phyloP scores from a whole-genome alignment of 2,113 vertebrate species.

The Xiphophorus couchianus region DNA sequence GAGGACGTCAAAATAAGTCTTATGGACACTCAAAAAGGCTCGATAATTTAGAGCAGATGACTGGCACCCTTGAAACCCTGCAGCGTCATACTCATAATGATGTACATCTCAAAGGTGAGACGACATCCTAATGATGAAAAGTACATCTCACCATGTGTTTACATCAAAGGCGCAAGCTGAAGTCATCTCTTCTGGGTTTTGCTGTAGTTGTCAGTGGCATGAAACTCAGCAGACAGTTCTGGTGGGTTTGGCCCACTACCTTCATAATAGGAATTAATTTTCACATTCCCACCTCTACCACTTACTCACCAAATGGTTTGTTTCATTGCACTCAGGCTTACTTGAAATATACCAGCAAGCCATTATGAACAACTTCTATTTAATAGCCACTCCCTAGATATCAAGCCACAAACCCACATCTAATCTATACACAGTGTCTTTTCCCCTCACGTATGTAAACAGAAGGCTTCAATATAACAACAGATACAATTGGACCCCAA shows the following conservation, averaged over 20 bases:
- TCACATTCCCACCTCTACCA: neutral
- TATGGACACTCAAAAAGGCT: slow-evolving; percentile 18
- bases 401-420: slow-evolving; percentile 47
- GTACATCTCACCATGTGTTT: slow-evolving; percentile 25
- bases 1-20: slow-evolving; percentile 12
- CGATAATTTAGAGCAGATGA: slow-evolving; percentile 41
- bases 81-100: slow-evolving; percentile 39
- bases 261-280: slow-evolving; percentile 29
- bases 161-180: slow-evolving; percentile 16
- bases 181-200: slow-evolving; percentile 11
- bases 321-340: neutral
- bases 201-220: slow-evolving; percentile 21
- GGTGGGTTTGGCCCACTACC: slow-evolving; percentile 10
- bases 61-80: slow-evolving; percentile 17
- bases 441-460: slow-evolving; percentile 45
- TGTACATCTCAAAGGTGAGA: slow-evolving; percentile 44
- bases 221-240: neutral
- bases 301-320: neutral
- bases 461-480: slow-evolving; percentile 60
- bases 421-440: slow-evolving; percentile 27
- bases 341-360: neutral
- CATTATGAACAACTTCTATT: slow-evolving; percentile 14
- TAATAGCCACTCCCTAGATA: slow-evolving; percentile 48
- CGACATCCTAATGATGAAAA: slow-evolving; percentile 31
- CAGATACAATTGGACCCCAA: slow-evolving; percentile 42